These are phyloP conservation scores for Hipposideros larvatus DNA, from an alignment of 2,797 vertebrate species.

Conservation along the genomic window DNA sequence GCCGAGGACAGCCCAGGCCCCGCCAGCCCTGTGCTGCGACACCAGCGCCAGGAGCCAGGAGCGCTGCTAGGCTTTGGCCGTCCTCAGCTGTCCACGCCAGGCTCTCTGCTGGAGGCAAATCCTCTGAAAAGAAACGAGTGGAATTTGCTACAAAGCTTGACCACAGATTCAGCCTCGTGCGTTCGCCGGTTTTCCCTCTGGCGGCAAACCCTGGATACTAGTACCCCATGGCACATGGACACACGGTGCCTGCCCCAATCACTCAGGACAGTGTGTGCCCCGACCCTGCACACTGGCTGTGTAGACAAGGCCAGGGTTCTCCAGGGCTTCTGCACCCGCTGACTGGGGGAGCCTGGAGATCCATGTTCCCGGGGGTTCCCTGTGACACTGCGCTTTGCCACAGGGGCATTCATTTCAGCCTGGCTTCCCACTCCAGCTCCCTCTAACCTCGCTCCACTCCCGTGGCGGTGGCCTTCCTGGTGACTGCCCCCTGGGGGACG, in stretches of 20 bases:
- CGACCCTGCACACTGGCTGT: neutral
- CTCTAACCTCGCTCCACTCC: neutral
- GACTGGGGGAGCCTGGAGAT: neutral
- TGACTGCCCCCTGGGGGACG: rapidly evolving
- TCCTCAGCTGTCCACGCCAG: rapidly evolving
- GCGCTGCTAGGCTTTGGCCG: rapidly evolving
- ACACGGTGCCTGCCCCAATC: too few species aligned
- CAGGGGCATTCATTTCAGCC: rapidly evolving
- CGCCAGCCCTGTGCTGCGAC: rapidly evolving
- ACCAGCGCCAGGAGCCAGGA: rapidly evolving
- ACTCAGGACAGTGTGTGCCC: too few species aligned
- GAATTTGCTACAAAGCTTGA: too few species aligned
- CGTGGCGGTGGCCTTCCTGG: rapidly evolving
- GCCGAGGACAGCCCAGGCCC: rapidly evolving
- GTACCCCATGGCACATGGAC: too few species aligned
- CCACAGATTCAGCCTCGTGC: too few species aligned
- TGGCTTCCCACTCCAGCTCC: neutral
- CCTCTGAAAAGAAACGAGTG: too few species aligned
- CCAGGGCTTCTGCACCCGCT: neutral
- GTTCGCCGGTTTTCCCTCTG: too few species aligned
- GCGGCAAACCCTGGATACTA: too few species aligned
- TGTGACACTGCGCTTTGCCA: neutral
- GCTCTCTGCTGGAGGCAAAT: neutral
- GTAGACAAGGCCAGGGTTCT: neutral
- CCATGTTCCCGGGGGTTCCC: neutral